Evolutionary conservation across 2,888 invertebrate genomes (phyloP).

Genomic region (Aleiodes leptofemur): DNA sequence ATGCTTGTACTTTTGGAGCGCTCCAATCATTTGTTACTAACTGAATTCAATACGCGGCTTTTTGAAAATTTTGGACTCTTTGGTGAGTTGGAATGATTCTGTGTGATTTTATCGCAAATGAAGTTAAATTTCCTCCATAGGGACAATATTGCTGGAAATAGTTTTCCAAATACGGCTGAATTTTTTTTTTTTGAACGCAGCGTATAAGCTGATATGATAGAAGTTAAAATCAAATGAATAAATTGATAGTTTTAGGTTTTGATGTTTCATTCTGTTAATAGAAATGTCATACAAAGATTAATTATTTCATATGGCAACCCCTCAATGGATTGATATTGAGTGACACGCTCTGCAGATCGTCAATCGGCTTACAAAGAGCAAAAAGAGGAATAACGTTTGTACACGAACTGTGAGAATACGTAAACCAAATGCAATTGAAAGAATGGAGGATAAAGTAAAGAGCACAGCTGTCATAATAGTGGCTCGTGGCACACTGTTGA

Average conservation of each 20-base stretch:
- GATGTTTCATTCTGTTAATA: too few species aligned
- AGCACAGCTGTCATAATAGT: conserved; percentile 54
- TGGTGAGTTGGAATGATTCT: too few species aligned
- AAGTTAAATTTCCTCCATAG: too few species aligned
- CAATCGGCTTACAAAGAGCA: conserved; percentile 13
- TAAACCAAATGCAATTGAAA: conserved; percentile 5
- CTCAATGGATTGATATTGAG: conserved; percentile 11
- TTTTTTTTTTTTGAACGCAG: too few species aligned
- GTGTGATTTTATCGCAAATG: too few species aligned
- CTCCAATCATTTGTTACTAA: conserved; percentile 2
- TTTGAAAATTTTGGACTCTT: too few species aligned
- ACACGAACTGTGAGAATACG: conserved; percentile 31
- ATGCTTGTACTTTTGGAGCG: not conserved
- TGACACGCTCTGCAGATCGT: not conserved
- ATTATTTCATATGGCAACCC: not conserved
- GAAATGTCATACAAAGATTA: not conserved
- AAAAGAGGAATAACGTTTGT: conserved; percentile 31
- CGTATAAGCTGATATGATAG: too few species aligned
- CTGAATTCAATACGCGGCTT: not conserved
- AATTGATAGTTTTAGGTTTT: too few species aligned
- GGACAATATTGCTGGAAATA: too few species aligned
- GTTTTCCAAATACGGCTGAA: too few species aligned
- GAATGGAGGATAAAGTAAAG: conserved; percentile 35
- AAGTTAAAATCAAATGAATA: too few species aligned
- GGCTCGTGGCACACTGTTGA: conserved; percentile 30